Percentiles rank a stretch among this genome's conserved stretches.
Conservation (phyloP, 2,888 invertebrate species). For the Synergus itoensis region DNA sequence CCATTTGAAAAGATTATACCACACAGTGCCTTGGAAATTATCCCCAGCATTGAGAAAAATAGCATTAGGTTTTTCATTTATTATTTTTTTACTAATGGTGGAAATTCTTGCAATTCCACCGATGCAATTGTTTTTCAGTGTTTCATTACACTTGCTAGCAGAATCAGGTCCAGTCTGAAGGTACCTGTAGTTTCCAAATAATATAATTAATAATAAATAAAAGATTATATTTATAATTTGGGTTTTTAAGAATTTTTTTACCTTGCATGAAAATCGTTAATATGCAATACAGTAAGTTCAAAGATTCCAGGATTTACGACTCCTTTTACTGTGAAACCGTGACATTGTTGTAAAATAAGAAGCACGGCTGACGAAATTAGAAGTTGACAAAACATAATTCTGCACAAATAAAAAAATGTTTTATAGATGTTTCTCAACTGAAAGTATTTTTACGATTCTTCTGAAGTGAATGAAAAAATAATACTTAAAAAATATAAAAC, state of each 20-base stretch:
- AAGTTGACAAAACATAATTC: conserved; percentile 37
- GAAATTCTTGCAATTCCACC: conserved; percentile 86
- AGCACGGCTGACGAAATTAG: conserved; percentile 45
- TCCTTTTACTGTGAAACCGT: conserved; percentile 62
- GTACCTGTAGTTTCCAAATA: conserved; percentile 77
- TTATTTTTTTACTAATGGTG: conserved; percentile 75
- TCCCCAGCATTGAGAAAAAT: conserved; percentile 91
- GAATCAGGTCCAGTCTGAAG: conserved; percentile 81
- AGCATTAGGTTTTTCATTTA: conserved; percentile 80
- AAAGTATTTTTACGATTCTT: no score
- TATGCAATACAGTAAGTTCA: conserved; percentile 80
- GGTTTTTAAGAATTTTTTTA: conserved; percentile 68
- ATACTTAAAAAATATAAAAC: no score
- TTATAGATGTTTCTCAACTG: background rate
- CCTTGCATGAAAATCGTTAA: conserved; percentile 82
- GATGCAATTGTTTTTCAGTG: conserved; percentile 80
- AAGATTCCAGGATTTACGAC: conserved; percentile 73
- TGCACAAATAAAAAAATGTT: background rate
- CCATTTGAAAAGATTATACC: conserved; percentile 87
- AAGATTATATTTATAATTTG: background rate
- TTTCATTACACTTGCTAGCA: conserved; percentile 79
- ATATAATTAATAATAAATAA: background rate
- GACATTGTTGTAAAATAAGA: conserved; percentile 42
- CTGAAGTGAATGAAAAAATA: background rate
- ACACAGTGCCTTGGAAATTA: conserved; percentile 90